Evolutionary conservation across 2,113 vertebrate species (phyloP).

Genomic region (Casuarius casuarius): DNA sequence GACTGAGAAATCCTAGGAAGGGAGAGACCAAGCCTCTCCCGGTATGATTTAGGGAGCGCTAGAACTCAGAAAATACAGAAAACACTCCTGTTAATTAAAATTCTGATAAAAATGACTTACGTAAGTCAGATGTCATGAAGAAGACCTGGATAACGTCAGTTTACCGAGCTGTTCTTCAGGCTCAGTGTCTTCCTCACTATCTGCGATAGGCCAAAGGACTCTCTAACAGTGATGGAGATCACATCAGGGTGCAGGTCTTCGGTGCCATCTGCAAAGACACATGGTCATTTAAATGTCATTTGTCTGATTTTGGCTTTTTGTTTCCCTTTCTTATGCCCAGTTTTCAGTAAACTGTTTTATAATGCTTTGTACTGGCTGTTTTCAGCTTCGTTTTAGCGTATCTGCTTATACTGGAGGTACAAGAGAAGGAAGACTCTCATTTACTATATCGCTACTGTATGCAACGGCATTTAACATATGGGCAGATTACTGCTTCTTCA

Average conservation of each 20-base stretch:
- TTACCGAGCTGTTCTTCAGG: neutral
- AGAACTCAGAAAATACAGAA: neutral
- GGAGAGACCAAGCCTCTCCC: neutral
- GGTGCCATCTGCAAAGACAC: neutral
- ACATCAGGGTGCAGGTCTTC: neutral
- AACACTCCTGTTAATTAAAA: neutral
- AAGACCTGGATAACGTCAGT: neutral
- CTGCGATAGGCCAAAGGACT: neutral
- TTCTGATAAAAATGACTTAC: neutral
- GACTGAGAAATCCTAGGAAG: neutral
- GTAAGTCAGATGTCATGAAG: neutral
- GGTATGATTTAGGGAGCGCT: neutral
- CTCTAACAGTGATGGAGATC: fast-evolving
- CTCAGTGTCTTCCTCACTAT: neutral
- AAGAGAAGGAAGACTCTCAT: neutral
- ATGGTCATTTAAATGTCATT: neutral
- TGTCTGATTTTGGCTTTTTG: neutral
- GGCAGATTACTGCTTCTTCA: neutral
- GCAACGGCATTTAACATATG: neutral
- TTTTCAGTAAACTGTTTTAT: neutral
- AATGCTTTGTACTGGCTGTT: neutral
- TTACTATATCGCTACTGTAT: neutral
- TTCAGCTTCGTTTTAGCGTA: neutral
- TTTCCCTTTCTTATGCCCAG: neutral
- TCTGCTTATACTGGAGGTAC: neutral